phyloP scores from a whole-genome alignment of 2,888 invertebrate species.

The Scaptomyza parva region DNA sequence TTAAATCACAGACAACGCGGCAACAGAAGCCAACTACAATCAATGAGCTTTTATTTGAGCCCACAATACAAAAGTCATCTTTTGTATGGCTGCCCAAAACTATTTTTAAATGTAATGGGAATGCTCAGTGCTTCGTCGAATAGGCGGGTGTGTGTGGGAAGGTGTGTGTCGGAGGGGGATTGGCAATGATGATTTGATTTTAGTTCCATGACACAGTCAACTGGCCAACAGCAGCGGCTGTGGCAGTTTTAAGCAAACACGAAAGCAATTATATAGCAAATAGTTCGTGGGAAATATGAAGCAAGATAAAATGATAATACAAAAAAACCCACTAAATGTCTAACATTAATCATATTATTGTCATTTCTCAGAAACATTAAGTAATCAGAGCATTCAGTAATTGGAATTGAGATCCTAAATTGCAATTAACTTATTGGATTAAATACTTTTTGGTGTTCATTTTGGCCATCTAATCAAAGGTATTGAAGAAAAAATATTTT shows the following conservation, averaged over 20 bases:
- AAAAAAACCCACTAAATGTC: slow-evolving; percentile 4
- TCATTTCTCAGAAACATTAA: slow-evolving; percentile 20
- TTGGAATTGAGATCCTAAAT: neutral
- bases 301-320: neutral
- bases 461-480: neutral
- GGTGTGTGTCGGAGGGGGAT: neutral
- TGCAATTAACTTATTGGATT: neutral
- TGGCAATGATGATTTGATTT: slow-evolving; percentile 38
- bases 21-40: slow-evolving; percentile 34
- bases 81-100: slow-evolving; percentile 47
- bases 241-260: slow-evolving; percentile 26
- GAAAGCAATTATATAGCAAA: slow-evolving; percentile 36
- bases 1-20: slow-evolving; percentile 12
- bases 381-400: slow-evolving; percentile 3
- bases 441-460: neutral
- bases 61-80: slow-evolving; percentile 21
- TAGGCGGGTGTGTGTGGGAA: neutral
- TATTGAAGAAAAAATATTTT: too few species aligned
- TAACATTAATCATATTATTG: slow-evolving; percentile 30
- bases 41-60: slow-evolving; percentile 24
- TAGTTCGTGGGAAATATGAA: neutral
- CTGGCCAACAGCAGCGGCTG: slow-evolving; percentile 29
- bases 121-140: slow-evolving; percentile 3
- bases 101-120: slow-evolving; percentile 36
- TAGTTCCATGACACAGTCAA: slow-evolving; percentile 60